A percentile compares a stretch with the other conserved stretches of the same genome.
Conservation (phyloP, 2,113 vertebrate genomes). For the Chascanopsetta lugubris region DNA sequence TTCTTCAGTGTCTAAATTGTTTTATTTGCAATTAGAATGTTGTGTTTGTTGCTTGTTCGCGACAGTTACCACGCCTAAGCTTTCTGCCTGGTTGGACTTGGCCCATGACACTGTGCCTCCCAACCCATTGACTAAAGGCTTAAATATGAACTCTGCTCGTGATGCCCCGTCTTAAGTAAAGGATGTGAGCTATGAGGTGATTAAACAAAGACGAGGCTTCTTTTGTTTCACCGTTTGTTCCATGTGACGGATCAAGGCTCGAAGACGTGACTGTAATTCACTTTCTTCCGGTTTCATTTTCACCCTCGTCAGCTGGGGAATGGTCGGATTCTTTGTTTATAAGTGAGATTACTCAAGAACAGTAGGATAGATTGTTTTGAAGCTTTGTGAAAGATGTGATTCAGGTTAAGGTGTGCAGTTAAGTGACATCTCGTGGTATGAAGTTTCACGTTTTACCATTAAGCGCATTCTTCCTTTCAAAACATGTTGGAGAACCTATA, state of each 20-base stretch:
- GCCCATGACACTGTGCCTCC: not conserved
- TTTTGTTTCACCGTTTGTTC: not conserved
- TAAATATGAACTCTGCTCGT: not conserved
- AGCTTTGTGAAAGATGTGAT: too few relatives aligned
- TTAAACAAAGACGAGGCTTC: not conserved
- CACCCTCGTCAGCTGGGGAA: too few relatives aligned
- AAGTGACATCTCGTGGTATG: too few relatives aligned
- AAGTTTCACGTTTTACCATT: too few relatives aligned
- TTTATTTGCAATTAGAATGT: not conserved
- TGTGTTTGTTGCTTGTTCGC: not conserved
- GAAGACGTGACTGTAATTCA: not conserved
- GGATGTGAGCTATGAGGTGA: not conserved
- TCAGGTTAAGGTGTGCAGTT: too few relatives aligned
- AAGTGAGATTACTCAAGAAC: too few relatives aligned
- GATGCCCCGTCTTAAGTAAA: not conserved
- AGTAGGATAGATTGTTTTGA: too few relatives aligned
- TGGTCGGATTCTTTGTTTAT: too few relatives aligned
- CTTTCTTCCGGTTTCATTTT: too few relatives aligned
- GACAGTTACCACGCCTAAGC: not conserved
- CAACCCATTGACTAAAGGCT: not conserved
- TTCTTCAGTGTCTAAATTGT: not conserved
- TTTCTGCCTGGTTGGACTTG: not conserved
- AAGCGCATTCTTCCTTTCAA: too few relatives aligned
- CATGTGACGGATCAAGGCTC: not conserved
- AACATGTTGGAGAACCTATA: too few relatives aligned